A percentile compares a stretch with the other conserved stretches of the same genome.
These are phyloP conservation scores for Amia ocellicauda DNA, from an alignment of 2,113 vertebrate species.

Conservation along the genomic window DNA sequence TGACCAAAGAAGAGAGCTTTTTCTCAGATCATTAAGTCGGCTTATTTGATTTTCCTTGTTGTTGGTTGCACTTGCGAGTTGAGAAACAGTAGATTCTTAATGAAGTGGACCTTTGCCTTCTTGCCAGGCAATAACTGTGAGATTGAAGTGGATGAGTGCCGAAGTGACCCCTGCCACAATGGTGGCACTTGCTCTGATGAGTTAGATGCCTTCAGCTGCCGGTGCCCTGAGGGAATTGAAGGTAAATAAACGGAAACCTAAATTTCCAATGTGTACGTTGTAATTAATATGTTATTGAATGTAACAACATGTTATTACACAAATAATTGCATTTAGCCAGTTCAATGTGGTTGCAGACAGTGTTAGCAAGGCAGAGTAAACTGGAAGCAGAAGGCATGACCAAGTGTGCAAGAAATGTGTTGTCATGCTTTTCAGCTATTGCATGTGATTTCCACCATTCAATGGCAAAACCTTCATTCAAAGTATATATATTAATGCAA, in stretches of 20 bases:
- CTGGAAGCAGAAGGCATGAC: too few species aligned
- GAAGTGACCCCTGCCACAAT: constrained; percentile 66
- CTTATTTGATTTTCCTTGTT: constrained; percentile 29
- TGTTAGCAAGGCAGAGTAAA: too few species aligned
- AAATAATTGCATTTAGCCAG: too few species aligned
- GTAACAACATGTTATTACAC: too few species aligned
- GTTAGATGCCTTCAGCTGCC: constrained; percentile 65
- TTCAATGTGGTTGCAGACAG: too few species aligned
- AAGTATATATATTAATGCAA: too few species aligned
- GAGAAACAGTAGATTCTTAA: constrained; percentile 19
- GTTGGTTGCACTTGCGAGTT: constrained; percentile 11
- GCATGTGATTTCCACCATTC: too few species aligned
- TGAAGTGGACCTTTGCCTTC: constrained; percentile 40
- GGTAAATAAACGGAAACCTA: constrained; percentile 46
- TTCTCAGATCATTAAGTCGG: constrained; percentile 17
- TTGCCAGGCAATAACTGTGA: constrained; percentile 71
- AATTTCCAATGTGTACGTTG: neutral
- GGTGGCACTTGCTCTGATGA: constrained; percentile 64
- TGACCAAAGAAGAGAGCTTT: constrained; percentile 13
- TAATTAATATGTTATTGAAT: too few species aligned
- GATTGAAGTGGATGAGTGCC: constrained; percentile 71
- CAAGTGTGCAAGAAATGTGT: too few species aligned
- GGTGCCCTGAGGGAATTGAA: constrained; percentile 64
- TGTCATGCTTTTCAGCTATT: too few species aligned
- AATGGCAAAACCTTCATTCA: too few species aligned